Conservation (phyloP, 2,797 vertebrate species). For the Nyctibius grandis region DNA sequence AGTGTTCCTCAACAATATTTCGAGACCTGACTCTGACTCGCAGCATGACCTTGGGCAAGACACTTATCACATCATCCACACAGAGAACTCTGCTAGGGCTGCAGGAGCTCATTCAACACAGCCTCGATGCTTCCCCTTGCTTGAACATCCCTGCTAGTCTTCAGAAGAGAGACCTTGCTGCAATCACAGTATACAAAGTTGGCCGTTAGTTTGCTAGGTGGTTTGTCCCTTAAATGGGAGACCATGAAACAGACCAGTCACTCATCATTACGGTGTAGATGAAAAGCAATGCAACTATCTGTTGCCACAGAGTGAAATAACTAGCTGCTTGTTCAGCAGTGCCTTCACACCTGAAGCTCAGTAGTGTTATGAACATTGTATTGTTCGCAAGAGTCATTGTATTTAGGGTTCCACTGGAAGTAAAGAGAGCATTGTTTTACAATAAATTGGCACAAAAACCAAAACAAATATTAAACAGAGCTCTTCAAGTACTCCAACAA, state of each 20-base stretch:
- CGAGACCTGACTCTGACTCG: background rate
- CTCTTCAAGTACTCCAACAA: background rate
- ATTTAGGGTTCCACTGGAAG: background rate
- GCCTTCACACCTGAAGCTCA: background rate
- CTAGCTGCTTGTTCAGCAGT: background rate
- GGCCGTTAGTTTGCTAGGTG: background rate
- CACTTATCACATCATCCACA: background rate
- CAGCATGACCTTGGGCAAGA: background rate
- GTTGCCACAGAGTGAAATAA: background rate
- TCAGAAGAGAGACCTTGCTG: background rate
- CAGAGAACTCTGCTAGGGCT: background rate
- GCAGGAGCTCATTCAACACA: background rate
- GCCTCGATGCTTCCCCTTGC: background rate
- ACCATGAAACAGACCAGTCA: background rate
- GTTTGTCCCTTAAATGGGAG: background rate
- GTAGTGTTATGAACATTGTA: background rate
- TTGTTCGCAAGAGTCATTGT: background rate
- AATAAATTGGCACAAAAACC: background rate
- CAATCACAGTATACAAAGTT: background rate
- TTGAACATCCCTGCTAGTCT: background rate
- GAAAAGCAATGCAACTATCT: background rate
- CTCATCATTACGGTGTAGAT: fast-evolving
- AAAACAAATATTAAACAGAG: background rate
- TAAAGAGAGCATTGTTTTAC: background rate
- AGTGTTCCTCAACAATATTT: background rate